phyloP scores from a whole-genome alignment of 2,797 vertebrate genomes.

The Rhynchotus rufescens region DNA sequence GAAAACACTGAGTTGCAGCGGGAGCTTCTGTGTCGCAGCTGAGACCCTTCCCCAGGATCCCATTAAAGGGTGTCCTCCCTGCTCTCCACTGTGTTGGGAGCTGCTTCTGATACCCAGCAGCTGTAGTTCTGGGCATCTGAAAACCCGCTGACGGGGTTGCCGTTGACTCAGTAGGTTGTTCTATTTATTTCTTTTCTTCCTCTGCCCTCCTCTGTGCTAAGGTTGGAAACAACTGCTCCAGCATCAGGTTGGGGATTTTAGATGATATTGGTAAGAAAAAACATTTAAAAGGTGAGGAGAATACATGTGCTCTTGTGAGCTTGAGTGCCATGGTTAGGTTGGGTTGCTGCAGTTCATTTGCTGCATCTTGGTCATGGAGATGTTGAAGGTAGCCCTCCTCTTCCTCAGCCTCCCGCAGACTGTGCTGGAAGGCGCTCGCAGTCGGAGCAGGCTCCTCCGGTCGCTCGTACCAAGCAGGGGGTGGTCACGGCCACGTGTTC shows the following conservation, averaged over 20 bases:
- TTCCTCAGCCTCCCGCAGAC: neutral
- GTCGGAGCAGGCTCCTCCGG: neutral
- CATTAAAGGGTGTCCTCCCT: neutral
- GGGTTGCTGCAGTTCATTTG: neutral
- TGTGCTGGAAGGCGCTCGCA: neutral
- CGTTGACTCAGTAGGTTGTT: neutral
- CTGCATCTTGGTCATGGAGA: accelerated
- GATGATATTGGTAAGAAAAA: neutral
- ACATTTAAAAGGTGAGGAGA: accelerated
- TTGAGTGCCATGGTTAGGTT: neutral
- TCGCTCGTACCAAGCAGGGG: neutral
- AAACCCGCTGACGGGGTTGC: neutral
- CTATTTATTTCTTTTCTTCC: neutral
- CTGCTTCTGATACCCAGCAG: neutral
- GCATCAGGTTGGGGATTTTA: neutral
- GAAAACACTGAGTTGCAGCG: neutral
- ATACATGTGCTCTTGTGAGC: neutral
- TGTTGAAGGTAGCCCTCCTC: neutral
- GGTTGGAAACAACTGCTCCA: conserved; percentile 43
- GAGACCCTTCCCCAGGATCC: neutral
- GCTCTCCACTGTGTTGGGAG: accelerated
- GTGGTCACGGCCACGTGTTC: neutral
- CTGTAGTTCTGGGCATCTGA: neutral
- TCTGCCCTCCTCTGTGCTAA: neutral
- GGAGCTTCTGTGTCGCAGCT: neutral